A percentile compares a stretch with the other conserved stretches of the same genome.
These are phyloP conservation scores for Nymphicus hollandicus DNA, from an alignment of 2,113 vertebrate species.

Conservation along the genomic window DNA sequence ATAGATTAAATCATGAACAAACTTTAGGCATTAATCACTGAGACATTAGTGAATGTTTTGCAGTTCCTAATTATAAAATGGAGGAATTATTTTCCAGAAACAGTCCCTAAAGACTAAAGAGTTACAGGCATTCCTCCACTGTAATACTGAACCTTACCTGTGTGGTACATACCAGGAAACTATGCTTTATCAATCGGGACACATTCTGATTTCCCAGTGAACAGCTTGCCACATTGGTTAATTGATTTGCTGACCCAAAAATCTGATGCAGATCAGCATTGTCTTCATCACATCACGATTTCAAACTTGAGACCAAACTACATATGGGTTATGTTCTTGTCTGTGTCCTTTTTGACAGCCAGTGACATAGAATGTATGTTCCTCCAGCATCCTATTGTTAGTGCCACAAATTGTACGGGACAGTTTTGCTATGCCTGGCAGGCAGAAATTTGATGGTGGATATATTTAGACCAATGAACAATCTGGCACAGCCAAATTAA, in stretches of 20 bases:
- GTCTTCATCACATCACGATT: neutral
- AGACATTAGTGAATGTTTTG: neutral
- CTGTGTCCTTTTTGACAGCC: neutral
- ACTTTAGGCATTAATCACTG: neutral
- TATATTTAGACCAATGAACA: neutral
- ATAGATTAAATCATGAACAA: neutral
- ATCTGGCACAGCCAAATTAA: neutral
- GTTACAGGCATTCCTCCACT: neutral
- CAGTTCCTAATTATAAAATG: constrained; percentile 11
- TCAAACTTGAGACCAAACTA: neutral
- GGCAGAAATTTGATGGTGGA: neutral
- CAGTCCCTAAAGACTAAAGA: neutral
- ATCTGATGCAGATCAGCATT: neutral
- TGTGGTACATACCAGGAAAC: neutral
- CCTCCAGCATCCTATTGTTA: neutral
- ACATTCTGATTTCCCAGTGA: neutral
- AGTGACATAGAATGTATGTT: rapidly evolving
- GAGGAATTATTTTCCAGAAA: neutral
- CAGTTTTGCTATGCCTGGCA: neutral
- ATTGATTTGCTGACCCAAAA: neutral
- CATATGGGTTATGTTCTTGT: rapidly evolving
- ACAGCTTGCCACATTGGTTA: neutral
- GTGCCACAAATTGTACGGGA: neutral
- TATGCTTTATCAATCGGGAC: neutral
- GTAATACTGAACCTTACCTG: neutral